Base-by-base conservation (phyloP, 2,888 invertebrate species). In the Chaitophorus viminalis region DNA sequence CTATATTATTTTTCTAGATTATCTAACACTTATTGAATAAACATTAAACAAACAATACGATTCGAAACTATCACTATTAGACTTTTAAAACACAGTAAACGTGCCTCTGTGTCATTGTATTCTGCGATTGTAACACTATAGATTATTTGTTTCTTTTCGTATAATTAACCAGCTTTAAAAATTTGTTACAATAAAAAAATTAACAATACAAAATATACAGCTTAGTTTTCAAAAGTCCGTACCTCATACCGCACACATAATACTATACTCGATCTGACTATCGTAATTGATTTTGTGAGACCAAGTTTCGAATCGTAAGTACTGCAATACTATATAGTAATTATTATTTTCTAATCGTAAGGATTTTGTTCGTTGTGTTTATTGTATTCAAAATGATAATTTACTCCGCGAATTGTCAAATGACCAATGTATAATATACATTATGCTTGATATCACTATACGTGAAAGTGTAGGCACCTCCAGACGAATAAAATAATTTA, bases 1-100 rank as follows among this genome's bases (percentile, higher is more conserved):
- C 84, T 85, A 33, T 33, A 68, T 68, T 77, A 85, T 68, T 84
- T 68, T 85, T 85, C 68, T 68, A 68, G 84, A 85, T 85, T 76
- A 85, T 85, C 76, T 77, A 52, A 68, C 76, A 68, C 84, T 85
- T 31, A 31, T 84, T 77, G 84, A 85, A 83, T 29, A 60, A 65
- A 85, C 68, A 77, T 68, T 33, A n/a, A 77, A 85, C 83, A 75
- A 84, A 84, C 39, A 84, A 74, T 83, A 18, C 74, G n/a, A 84
- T 84, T 84, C 31, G 39, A 84, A 84, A 84, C 54, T 76, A 31
- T 3, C 17, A 74, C n/a, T 70, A 36, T 54, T 54, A 65, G 79
- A 79, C 65, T 36, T 72, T 82, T 1, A 36, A 72, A 17, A 54
- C 33, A 33, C n/a, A 36, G 14, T 54, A 36, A 33, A 74, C 74